Evolutionary conservation across 2,797 vertebrate species (phyloP), one percentile per base, ranked within the genome.

Genomic region (Neopelma chrysocephalum): DNA sequence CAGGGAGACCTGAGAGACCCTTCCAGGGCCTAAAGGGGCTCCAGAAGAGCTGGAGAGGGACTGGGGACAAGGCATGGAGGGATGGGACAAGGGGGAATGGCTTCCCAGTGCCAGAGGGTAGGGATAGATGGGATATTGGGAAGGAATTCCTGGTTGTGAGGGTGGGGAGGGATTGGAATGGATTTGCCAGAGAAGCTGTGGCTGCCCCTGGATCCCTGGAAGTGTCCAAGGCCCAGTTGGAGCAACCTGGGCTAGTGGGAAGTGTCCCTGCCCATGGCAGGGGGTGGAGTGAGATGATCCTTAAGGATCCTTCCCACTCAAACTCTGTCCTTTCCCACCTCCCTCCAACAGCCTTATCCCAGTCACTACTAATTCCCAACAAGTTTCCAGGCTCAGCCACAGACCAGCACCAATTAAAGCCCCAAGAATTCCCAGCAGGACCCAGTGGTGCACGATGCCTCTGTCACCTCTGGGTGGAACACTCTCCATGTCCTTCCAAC

Each of bases 121-220:
- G 21, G 16, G 20, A 5, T 10, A 6, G 32, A 1, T 50, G 58
- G 42, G 69, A 73, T 1, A 6, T 0, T 40, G 60, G 87, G 10
- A 48, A 32, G 31, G 54, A 3, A 82, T 76, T 76, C 4, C 10
- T 54, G 31, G 4, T 34, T 76, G n/a, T 3, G 36, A 69, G 29
- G 6, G 19, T 20, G 72, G 10, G 8, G 1, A 69, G 10, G 15
- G 1, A 0, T 23, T 60, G 65, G 26, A 0, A 1, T 5, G 6
- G 47, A 6, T 7, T 76, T 8, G 22, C 78, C 87, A 76, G 42
- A 62, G 27, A 0, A 48, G 27, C 32, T 69, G 32, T 5, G 56
- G 36, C 32, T 56, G 62, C 4, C 10, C 32, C 43, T 48, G 62
- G 40, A 77, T 56, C 56, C 42, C 64, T 69, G 36, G 56, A 0